A percentile compares a stretch with the other conserved stretches of the same genome.
phyloP scores from a whole-genome alignment of 30 jellyfish, hydroid and myxozoan species.

The Turritopsis dohrnii region DNA sequence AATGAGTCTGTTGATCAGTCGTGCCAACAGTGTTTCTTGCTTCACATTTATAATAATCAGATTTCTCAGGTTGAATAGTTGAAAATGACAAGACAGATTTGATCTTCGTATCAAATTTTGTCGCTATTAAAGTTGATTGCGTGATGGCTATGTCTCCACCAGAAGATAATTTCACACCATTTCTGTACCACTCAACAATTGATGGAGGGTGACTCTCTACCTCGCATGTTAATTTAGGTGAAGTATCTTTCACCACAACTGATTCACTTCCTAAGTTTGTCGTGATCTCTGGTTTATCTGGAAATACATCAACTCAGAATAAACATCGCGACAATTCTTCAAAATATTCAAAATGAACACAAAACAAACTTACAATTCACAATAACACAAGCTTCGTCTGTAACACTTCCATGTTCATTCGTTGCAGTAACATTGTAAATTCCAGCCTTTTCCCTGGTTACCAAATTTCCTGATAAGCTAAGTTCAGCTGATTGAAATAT shows the following conservation, averaged over 20 bases:
- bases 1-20: background rate
- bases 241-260: background rate
- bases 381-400: background rate
- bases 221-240: background rate
- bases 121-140: background rate
- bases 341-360: too few relatives aligned
- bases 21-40: conserved; percentile 15
- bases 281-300: background rate
- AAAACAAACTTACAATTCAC: conserved; percentile 10
- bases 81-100: background rate
- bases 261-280: background rate
- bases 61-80: background rate
- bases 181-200: conserved; percentile 9
- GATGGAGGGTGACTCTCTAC: conserved; percentile 11
- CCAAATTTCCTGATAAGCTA: background rate
- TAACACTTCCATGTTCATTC: background rate
- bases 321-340: too few relatives aligned
- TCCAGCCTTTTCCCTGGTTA: conserved; percentile 1
- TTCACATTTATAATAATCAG: conserved; percentile 13
- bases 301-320: background rate
- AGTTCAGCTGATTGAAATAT: background rate
- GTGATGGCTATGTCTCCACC: conserved; percentile 12
- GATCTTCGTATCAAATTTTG: background rate
- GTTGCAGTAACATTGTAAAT: conserved; percentile 16
- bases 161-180: background rate